Evolutionary conservation across 1,140 invertebrate genomes (phyloP), one percentile per base, ranked within the genome.

Genomic region (Diachasma alloeum): DNA sequence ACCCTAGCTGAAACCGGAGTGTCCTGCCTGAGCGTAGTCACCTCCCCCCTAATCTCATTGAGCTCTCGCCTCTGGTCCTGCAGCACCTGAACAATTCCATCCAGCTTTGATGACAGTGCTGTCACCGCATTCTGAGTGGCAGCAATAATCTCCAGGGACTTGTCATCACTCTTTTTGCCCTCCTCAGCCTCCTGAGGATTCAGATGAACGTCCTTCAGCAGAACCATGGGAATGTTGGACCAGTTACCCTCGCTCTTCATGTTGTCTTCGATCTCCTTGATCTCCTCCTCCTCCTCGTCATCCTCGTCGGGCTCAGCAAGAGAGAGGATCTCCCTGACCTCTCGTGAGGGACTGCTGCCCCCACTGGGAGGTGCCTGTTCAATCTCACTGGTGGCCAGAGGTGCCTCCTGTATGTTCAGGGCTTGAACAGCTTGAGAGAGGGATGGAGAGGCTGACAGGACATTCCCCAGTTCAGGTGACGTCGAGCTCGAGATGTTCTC

Each of bases 291-390:
- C 46, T 82, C 82, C 59, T 83, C 81, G 17, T 78, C 79, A 66
- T 84, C 83, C 46, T 89, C 89, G 53, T 89, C 85, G 13, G 85
- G 78, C 77, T 92, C 92, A 44, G 91, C 91, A 24, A 93, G 88
- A 13, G 93, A 93, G 74, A 95, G 84, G 67, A 95, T 95, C 86
- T 95, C 93, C 83, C 94, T 91, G 0, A 97, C 96, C 89, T 97
- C 96, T 75, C 95, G 91, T 79, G 96, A 96, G 8, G 96, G 96
- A 85, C 95, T 96, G 46, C 95, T 95, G 31, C 94, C 94, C 8
- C 93, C 94, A 73, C 93, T 94, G 8, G 91, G 91, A 72, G 86
- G 87, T 22, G 87, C 85, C 71, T 87, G 88, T 31, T 90, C 87
- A 13, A 88, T 70, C 19, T 87, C 84, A 26, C 81, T 85, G 1